Conservation (phyloP, 2,888 invertebrate genomes). For the Drosophila silvestris region DNA sequence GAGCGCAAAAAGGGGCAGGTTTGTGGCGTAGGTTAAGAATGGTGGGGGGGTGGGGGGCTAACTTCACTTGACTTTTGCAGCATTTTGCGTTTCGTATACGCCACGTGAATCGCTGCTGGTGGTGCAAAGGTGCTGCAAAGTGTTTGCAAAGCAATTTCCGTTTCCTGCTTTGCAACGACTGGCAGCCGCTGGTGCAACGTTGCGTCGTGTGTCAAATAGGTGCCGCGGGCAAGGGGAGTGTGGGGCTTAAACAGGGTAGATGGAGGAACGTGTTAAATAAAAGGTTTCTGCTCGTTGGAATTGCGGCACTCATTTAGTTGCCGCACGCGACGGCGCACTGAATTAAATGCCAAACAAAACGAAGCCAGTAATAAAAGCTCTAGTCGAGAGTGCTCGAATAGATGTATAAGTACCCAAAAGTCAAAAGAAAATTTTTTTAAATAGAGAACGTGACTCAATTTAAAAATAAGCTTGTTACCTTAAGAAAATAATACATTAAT, state of each 20-base stretch:
- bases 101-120: constrained; percentile 41
- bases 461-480: background rate
- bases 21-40: background rate
- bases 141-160: constrained; percentile 81
- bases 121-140: constrained; percentile 63
- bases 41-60: constrained; percentile 7
- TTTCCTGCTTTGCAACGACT: constrained; percentile 76
- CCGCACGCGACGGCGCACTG: constrained; percentile 23
- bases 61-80: constrained; percentile 70
- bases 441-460: background rate
- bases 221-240: background rate
- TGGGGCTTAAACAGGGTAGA: background rate
- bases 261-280: constrained; percentile 2
- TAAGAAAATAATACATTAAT: background rate
- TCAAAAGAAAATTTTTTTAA: background rate
- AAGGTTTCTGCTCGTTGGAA: constrained; percentile 11
- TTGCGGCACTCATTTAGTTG: constrained; percentile 55
- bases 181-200: constrained; percentile 60
- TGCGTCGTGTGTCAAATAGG: background rate
- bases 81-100: constrained; percentile 49
- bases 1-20: background rate
- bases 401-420: background rate
- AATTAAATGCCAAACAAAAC: constrained; percentile 32
- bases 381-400: background rate
- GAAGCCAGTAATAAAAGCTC: background rate